A percentile compares a stretch with the other conserved stretches of the same genome.
phyloP scores from a whole-genome alignment of 2,113 vertebrate species.

The Pagrus major region DNA sequence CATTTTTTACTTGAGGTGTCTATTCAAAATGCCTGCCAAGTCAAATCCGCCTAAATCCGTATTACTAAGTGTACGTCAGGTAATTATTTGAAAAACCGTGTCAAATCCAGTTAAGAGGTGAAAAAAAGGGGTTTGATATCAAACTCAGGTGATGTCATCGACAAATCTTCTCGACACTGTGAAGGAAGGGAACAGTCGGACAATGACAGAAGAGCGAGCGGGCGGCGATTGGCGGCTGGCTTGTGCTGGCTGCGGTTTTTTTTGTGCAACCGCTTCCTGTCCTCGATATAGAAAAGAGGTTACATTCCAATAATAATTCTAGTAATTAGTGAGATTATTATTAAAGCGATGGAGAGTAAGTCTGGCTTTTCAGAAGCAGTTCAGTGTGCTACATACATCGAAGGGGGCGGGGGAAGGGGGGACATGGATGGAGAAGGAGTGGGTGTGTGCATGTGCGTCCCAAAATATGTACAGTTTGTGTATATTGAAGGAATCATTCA shows the following conservation, averaged over 20 bases:
- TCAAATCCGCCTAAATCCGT: slow-evolving; percentile 47
- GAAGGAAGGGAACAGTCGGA: slow-evolving; percentile 7
- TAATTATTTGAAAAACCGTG: slow-evolving; percentile 25
- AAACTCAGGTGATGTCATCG: slow-evolving; percentile 53
- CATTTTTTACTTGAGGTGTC: slow-evolving; percentile 4
- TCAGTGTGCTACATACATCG: slow-evolving; percentile 79
- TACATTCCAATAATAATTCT: slow-evolving; percentile 84
- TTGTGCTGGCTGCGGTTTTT: slow-evolving; percentile 49
- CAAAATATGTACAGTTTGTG: slow-evolving; percentile 25
- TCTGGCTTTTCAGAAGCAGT: slow-evolving; percentile 70
- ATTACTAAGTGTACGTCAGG: slow-evolving; percentile 17
- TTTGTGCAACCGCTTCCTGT: slow-evolving; percentile 51
- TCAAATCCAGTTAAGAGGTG: slow-evolving; percentile 28
- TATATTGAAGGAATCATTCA: slow-evolving; percentile 14
- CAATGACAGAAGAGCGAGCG: slow-evolving; percentile 14
- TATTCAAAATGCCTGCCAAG: slow-evolving; percentile 29
- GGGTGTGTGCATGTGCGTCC: slow-evolving; percentile 18
- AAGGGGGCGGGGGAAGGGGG: not conserved
- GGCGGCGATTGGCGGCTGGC: slow-evolving; percentile 17
- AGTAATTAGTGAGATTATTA: slow-evolving; percentile 83
- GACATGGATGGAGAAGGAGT: not conserved
- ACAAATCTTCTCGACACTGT: slow-evolving; percentile 12
- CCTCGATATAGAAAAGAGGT: slow-evolving; percentile 85
- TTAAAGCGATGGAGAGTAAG: slow-evolving; percentile 57
- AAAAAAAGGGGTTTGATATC: slow-evolving; percentile 33